Percentiles rank a stretch among this genome's conserved stretches.
These are phyloP conservation scores for Clostera curtula DNA, from an alignment of 2,888 invertebrate species.

Conservation along the genomic window DNA sequence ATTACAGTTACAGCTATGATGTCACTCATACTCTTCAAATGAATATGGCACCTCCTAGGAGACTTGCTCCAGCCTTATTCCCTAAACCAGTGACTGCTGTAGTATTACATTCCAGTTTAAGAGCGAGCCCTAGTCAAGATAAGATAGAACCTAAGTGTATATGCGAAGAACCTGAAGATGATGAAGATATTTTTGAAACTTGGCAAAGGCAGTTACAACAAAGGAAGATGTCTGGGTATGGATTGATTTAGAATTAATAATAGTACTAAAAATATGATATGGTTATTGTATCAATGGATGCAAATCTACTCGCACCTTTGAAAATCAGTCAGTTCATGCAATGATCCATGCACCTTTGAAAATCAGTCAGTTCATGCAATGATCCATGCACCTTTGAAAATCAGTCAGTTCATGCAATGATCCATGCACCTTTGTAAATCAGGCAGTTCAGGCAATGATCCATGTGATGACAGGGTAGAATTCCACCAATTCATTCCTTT, in stretches of 20 bases:
- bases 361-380: too few relatives aligned
- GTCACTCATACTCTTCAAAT: conserved; percentile 95
- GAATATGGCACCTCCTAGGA: conserved; percentile 88
- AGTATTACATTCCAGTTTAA: conserved; percentile 49
- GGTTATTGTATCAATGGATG: too few relatives aligned
- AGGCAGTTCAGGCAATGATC: too few relatives aligned
- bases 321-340: too few relatives aligned
- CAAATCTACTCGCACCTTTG: too few relatives aligned
- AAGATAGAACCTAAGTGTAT: conserved; percentile 36
- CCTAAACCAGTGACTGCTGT: conserved; percentile 63
- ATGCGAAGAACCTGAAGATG: conserved; percentile 44
- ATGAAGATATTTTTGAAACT: conserved; percentile 75
- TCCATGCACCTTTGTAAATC: too few relatives aligned
- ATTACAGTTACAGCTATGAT: conserved; percentile 97
- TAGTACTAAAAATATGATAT: too few relatives aligned
- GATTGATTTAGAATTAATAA: conserved; percentile 5
- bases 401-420: too few relatives aligned
- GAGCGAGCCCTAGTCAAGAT: conserved; percentile 21
- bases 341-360: too few relatives aligned
- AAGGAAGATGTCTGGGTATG: conserved; percentile 55
- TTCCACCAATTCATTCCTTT: too few relatives aligned
- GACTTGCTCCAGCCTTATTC: conserved; percentile 75
- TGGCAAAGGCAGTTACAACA: conserved; percentile 67
- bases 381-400: too few relatives aligned
- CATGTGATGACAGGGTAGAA: too few relatives aligned